A percentile compares a stretch with the other conserved stretches of the same genome.
phyloP scores from a whole-genome alignment of 2,797 vertebrate species.

The Eptatretus atami region DNA sequence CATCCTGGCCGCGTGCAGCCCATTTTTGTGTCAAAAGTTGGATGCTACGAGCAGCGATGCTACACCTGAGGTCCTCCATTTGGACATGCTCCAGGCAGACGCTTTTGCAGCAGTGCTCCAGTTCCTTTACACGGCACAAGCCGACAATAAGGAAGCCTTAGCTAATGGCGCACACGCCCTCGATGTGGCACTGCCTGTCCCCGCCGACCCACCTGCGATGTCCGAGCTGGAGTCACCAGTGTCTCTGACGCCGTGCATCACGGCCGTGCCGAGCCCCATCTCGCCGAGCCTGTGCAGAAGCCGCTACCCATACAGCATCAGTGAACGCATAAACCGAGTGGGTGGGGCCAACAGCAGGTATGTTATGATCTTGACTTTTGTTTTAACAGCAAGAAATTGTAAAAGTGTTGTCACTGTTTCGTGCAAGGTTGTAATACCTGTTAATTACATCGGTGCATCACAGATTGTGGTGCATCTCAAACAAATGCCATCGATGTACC shows the following conservation, averaged over 20 bases:
- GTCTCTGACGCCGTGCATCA: neutral
- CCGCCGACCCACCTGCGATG: neutral
- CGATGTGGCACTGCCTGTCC: slow-evolving; percentile 26
- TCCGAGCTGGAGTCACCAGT: neutral
- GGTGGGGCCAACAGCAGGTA: slow-evolving; percentile 4
- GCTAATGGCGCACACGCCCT: slow-evolving; percentile 79
- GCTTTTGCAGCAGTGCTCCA: slow-evolving; percentile 83
- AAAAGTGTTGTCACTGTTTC: no score
- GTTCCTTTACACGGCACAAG: slow-evolving; percentile 80
- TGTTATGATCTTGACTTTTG: no score
- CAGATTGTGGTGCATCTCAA: no score
- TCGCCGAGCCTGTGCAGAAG: slow-evolving; percentile 12
- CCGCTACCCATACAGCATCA: slow-evolving; percentile 41
- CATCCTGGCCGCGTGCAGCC: slow-evolving; percentile 64
- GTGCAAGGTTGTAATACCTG: no score
- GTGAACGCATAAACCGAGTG: slow-evolving; percentile 63
- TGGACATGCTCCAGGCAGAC: slow-evolving; percentile 74
- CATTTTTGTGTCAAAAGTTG: slow-evolving; percentile 83
- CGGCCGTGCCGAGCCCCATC: neutral
- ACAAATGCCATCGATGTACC: no score
- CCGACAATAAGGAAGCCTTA: slow-evolving; percentile 83
- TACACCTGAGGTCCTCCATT: slow-evolving; percentile 68
- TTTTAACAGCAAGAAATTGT: no score
- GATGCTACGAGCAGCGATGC: slow-evolving; percentile 59
- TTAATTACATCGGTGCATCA: no score